A percentile compares a stretch with the other conserved stretches of the same genome.
phyloP scores from a whole-genome alignment of 2,797 vertebrate genomes.

The Spinibarbus caldwelli region DNA sequence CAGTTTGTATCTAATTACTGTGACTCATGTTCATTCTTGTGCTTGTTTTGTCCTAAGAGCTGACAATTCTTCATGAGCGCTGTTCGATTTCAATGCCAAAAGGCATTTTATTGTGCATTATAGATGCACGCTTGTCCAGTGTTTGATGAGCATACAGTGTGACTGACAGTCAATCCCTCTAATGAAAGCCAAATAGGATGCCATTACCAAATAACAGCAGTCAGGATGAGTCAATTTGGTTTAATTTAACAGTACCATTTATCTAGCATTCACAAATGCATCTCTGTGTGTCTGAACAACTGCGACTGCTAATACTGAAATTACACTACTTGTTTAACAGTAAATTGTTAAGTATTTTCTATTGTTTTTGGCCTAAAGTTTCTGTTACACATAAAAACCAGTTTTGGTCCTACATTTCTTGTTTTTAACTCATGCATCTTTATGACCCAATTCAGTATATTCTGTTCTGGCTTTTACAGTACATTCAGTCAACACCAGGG shows the following conservation, averaged over 20 bases:
- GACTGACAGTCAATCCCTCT: neutral
- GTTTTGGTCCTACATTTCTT: neutral
- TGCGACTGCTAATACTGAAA: neutral
- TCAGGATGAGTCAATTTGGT: constrained; percentile 6
- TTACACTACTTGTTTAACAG: too few relatives aligned
- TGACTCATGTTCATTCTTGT: constrained; percentile 45
- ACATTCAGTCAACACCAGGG: neutral
- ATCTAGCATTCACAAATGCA: neutral
- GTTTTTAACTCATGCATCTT: neutral
- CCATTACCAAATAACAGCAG: constrained; percentile 22
- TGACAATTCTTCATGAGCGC: neutral
- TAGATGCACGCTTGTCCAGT: neutral
- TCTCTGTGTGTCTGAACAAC: neutral
- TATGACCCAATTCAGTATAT: neutral
- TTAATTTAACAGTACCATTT: constrained; percentile 20
- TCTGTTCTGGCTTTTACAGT: neutral
- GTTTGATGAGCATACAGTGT: neutral
- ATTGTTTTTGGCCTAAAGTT: neutral
- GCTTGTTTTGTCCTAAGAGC: constrained; percentile 11
- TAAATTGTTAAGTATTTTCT: too few relatives aligned
- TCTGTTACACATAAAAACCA: neutral
- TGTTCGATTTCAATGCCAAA: neutral
- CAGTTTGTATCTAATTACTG: constrained; percentile 29
- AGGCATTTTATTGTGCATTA: neutral
- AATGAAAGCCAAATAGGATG: neutral